These are phyloP conservation scores for Arrhopalites spinosus DNA, from an alignment of 2,888 invertebrate species.

Conservation along the genomic window DNA sequence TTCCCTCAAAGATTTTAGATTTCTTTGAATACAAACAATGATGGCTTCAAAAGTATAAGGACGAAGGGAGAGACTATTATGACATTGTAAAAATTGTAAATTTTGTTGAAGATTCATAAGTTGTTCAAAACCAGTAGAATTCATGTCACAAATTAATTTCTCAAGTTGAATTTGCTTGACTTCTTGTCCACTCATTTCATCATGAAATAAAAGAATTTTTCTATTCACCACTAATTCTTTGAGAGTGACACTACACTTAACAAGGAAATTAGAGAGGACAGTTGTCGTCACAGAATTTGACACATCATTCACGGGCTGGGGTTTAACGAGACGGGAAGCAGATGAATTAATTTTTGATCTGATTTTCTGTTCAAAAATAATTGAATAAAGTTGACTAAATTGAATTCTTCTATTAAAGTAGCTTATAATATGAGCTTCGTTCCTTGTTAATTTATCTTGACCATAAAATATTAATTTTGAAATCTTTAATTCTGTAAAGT, in stretches of 20 bases:
- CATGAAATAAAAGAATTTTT: background rate
- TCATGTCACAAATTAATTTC: slow-evolving; percentile 1
- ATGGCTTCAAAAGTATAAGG: slow-evolving; percentile 10
- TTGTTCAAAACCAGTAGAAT: background rate
- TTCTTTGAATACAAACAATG: background rate
- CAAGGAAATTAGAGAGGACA: background rate
- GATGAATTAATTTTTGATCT: background rate
- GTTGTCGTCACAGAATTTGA: background rate
- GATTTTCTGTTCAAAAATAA: background rate
- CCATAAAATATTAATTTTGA: background rate
- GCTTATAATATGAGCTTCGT: background rate
- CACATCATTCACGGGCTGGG: background rate
- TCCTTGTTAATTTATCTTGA: background rate
- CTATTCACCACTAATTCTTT: background rate
- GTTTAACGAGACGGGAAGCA: background rate
- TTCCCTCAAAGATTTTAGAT: background rate
- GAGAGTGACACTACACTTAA: background rate
- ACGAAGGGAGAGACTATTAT: background rate
- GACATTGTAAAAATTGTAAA: background rate
- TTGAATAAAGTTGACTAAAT: background rate
- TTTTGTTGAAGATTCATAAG: background rate
- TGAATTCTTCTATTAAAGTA: slow-evolving; percentile 5
- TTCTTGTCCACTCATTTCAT: background rate
- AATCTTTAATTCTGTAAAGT: background rate
- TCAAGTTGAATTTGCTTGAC: background rate